These are phyloP conservation scores for Linnaemya vulpina DNA, from an alignment of 2,888 invertebrate species.

Conservation along the genomic window DNA sequence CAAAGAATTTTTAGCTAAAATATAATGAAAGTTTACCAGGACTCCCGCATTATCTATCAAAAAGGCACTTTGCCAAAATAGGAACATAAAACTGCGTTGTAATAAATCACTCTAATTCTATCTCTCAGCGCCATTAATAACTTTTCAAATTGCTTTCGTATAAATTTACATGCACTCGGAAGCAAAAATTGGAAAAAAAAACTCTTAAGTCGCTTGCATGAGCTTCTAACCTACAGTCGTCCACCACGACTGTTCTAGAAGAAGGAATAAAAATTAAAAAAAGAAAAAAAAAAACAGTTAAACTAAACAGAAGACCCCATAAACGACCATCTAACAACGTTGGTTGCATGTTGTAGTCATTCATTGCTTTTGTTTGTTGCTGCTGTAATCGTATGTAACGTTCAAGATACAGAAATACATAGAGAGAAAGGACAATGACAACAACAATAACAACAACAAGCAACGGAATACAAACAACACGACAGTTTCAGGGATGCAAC, in stretches of 20 bases:
- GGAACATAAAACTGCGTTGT: background rate
- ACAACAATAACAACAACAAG: constrained; percentile 62
- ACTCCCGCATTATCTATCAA: background rate
- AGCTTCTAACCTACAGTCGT: constrained; percentile 58
- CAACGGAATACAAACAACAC: constrained; percentile 63
- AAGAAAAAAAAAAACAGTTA: background rate
- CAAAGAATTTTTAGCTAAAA: background rate
- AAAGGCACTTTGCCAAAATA: background rate
- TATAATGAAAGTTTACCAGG: background rate
- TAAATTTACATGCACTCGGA: constrained; percentile 37
- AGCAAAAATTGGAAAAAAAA: constrained; percentile 24
- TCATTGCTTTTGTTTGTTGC: constrained; percentile 65
- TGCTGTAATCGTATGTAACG: constrained; percentile 65
- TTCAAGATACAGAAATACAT: constrained; percentile 61
- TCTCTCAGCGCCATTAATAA: background rate
- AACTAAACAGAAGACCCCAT: constrained; percentile 45
- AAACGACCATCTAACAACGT: constrained; percentile 59
- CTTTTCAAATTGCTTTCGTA: constrained; percentile 3
- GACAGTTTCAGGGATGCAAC: constrained; percentile 69
- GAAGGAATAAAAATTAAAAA: constrained; percentile 39
- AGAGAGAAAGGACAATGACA: no score
- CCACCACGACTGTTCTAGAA: constrained; percentile 42
- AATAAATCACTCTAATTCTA: background rate
- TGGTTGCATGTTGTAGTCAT: constrained; percentile 59
- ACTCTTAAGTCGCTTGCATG: constrained; percentile 61